phyloP scores from a whole-genome alignment of 2,113 vertebrate genomes.

The Elgaria multicarinata region DNA sequence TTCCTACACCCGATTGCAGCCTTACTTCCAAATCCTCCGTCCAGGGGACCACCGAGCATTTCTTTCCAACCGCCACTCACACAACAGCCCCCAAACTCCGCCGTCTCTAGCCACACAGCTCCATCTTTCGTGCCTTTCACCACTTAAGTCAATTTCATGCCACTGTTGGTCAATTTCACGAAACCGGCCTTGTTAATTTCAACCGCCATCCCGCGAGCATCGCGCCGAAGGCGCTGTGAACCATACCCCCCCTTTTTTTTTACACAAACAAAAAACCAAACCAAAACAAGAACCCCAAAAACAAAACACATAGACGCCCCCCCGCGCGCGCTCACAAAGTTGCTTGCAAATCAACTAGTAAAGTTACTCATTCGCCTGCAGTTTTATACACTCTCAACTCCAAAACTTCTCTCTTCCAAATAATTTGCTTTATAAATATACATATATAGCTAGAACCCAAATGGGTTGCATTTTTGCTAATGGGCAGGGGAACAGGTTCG shows the following conservation, averaged over 20 bases:
- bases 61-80: not conserved
- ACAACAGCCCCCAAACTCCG: not conserved
- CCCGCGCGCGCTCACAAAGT: no score
- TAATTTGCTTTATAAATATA: not conserved
- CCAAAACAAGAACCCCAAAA: not conserved
- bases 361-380: not conserved
- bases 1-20: not conserved
- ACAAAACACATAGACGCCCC: not conserved
- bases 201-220: not conserved
- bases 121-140: not conserved
- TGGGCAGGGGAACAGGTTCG: no score
- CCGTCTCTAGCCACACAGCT: not conserved
- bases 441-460: not conserved
- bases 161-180: conserved; percentile 1
- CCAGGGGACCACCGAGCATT: not conserved
- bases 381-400: no score
- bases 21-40: not conserved
- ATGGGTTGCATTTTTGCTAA: not conserved
- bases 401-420: not conserved
- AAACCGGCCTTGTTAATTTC: not conserved
- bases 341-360: not conserved
- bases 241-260: not conserved
- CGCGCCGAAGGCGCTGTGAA: not conserved
- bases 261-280: no score
- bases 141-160: conserved; percentile 24